Percentiles rank a stretch among this genome's conserved stretches.
These are phyloP conservation scores for Lasioglossum malachurum DNA, from an alignment of 2,888 invertebrate species.

Conservation along the genomic window DNA sequence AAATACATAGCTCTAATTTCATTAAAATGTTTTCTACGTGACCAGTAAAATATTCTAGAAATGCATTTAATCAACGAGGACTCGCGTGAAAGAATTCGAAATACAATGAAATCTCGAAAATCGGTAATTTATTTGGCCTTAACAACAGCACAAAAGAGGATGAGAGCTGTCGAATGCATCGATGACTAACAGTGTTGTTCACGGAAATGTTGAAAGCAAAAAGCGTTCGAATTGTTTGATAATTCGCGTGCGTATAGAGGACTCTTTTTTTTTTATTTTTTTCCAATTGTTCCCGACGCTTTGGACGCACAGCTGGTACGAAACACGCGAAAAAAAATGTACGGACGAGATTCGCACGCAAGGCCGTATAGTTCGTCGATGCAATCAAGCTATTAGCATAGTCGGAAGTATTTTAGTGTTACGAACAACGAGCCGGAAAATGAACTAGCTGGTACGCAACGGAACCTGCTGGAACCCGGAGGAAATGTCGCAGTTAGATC, in stretches of 20 bases:
- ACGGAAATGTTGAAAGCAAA: background rate
- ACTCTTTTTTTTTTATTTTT: background rate
- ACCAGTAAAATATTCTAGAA: too few relatives aligned
- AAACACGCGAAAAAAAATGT: background rate
- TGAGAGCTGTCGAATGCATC: background rate
- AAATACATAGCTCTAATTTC: too few relatives aligned
- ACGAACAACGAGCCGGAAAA: slow-evolving; percentile 53
- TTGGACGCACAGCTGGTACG: background rate
- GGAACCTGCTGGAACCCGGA: background rate
- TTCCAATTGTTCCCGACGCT: background rate
- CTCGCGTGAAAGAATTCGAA: too few relatives aligned
- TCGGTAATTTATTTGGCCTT: too few relatives aligned
- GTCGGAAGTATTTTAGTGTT: slow-evolving; percentile 46
- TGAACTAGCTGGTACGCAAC: slow-evolving; percentile 23
- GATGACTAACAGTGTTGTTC: background rate
- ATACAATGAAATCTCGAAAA: too few relatives aligned
- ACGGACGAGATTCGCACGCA: slow-evolving; percentile 4
- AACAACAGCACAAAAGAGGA: background rate
- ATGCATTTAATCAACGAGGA: too few relatives aligned
- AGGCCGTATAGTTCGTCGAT: slow-evolving; percentile 22
- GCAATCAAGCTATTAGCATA: slow-evolving; percentile 31
- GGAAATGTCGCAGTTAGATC: slow-evolving; percentile 2
- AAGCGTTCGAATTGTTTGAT: background rate
- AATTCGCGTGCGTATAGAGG: background rate
- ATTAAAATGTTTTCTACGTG: too few relatives aligned